These are phyloP conservation scores for Psittacula echo DNA, from an alignment of 2,797 vertebrate species.

Conservation along the genomic window DNA sequence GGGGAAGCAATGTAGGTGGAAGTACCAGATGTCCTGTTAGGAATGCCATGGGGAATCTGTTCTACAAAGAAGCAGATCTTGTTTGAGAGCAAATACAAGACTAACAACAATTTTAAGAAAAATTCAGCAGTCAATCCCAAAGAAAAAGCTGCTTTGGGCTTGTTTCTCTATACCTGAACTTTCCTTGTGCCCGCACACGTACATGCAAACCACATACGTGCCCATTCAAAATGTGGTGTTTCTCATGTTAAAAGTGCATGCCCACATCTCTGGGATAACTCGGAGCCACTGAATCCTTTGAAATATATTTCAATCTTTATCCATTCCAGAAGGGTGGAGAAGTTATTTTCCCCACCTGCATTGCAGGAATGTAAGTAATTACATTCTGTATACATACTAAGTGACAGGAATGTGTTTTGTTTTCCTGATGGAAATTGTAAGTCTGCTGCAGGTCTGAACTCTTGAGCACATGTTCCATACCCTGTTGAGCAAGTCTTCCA, in stretches of 20 bases:
- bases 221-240: not conserved
- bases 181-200: not conserved
- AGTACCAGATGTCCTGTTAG: not conserved
- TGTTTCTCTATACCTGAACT: not conserved
- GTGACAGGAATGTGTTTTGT: not conserved
- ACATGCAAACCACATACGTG: rapidly evolving
- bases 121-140: not conserved
- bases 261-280: not conserved
- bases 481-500: not conserved
- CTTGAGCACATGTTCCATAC: not conserved
- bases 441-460: not conserved
- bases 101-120: not conserved
- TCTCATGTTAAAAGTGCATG: no score
- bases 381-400: not conserved
- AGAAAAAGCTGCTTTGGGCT: not conserved
- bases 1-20: not conserved
- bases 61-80: not conserved
- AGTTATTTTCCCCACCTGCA: not conserved
- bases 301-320: not conserved
- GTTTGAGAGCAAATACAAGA: not conserved
- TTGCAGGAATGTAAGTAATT: not conserved
- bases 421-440: not conserved
- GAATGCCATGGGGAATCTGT: not conserved
- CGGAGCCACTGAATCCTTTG: not conserved
- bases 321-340: not conserved